These are phyloP conservation scores for Corythoichthys intestinalis DNA, from an alignment of 2,113 vertebrate species.

Conservation along the genomic window DNA sequence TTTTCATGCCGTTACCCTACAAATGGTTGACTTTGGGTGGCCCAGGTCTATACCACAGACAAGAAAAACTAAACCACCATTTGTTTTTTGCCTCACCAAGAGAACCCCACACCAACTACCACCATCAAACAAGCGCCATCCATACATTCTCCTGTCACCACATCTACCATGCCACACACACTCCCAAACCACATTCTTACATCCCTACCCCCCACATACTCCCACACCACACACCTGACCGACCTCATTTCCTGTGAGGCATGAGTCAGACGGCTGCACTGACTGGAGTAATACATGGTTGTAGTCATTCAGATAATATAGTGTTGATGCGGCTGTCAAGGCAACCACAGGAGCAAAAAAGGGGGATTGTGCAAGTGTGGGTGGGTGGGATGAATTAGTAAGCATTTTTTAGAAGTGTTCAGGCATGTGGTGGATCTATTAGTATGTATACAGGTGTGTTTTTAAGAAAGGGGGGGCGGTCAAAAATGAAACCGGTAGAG, in stretches of 20 bases:
- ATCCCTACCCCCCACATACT: conserved; percentile 60
- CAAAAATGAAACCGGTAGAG: conserved; percentile 33
- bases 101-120: conserved; percentile 59
- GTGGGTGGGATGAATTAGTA: conserved; percentile 51
- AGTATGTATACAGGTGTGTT: conserved; percentile 46
- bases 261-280: conserved; percentile 66
- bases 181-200: conserved; percentile 65
- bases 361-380: conserved; percentile 37
- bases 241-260: conserved; percentile 63
- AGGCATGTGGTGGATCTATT: conserved; percentile 55
- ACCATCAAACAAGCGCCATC: conserved; percentile 58
- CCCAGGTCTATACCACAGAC: conserved; percentile 39
- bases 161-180: conserved; percentile 66
- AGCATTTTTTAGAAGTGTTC: conserved; percentile 61
- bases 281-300: conserved; percentile 63
- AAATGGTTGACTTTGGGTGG: conserved; percentile 57
- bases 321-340: conserved; percentile 68
- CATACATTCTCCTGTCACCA: conserved; percentile 50
- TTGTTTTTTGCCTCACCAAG: conserved; percentile 62
- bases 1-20: conserved; percentile 3
- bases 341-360: conserved; percentile 48
- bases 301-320: conserved; percentile 69
- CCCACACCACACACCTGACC: conserved; percentile 68
- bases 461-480: conserved; percentile 19
- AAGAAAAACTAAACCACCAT: conserved; percentile 62